Base-by-base conservation (phyloP, 37 sponge, comb jelly and placozoan species). In the Spongia lamella region DNA sequence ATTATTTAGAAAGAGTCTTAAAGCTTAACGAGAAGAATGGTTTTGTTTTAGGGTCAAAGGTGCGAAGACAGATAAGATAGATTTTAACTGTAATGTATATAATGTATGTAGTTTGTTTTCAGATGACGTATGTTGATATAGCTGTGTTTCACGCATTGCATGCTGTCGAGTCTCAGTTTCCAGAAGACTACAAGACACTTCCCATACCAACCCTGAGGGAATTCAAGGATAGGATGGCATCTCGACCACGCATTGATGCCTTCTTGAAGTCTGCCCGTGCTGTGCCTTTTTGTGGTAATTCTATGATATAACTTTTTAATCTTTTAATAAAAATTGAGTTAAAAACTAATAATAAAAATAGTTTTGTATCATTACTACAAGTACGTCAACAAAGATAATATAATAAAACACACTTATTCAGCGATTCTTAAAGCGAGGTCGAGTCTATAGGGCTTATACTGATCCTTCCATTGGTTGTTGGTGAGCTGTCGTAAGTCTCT, bases 51-150 rank as follows among this genome's bases (percentile, higher is more conserved):
- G 75, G 83, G 17, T 24, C 64, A 26, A 82, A 63, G 73, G 83
- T 82, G 32, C n/a, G 55, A 4, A 17, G 14, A 17, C 43, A 9
- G 13, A 22, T 24, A 4, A 1, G 26, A 36, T n/a, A 70, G 17
- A 13, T 61, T 13, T 24, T 13, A 14, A 61, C 27, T 22, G 21
- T 61, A 17, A 13, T 61, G 21, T 24, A 24, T 61, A 63, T 2
- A 4, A 34, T 7, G 31, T n/a, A 7, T 7, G 31, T 33, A 25
- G 25, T 38, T n/a, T 14, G 20, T 74, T 35, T 37, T 26, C 40
- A 85, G 86, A 13, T 79, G 27, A 79, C 86, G 7, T 85, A 79
- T 66, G 86, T 57, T 39, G 86, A 85, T 60, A 73, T 85, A 53
- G 85, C 78, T 22, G 73, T 84, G 38, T 77, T 72, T 34, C 53